A percentile compares a stretch with the other conserved stretches of the same genome.
These are phyloP conservation scores for Ochropacha duplaris DNA, from an alignment of 2,888 invertebrate species.

Conservation along the genomic window DNA sequence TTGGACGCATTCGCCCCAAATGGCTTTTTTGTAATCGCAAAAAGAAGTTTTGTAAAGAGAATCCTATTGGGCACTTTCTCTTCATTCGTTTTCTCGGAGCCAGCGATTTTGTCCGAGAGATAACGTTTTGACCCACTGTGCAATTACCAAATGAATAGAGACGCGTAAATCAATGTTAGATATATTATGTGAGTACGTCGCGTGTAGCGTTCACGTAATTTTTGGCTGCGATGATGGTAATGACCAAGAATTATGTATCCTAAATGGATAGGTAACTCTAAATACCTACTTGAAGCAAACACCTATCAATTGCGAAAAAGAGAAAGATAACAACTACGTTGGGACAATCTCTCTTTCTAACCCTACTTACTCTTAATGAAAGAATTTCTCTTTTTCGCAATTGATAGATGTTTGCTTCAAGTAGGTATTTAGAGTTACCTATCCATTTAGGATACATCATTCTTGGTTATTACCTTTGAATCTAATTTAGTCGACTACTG, in stretches of 20 bases:
- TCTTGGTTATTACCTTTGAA: background rate
- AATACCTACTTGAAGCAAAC: too few species aligned
- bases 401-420: too few species aligned
- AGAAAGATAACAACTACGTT: too few species aligned
- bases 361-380: too few species aligned
- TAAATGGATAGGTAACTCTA: too few species aligned
- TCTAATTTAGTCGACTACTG: background rate
- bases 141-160: constrained; percentile 53
- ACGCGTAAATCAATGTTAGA: constrained; percentile 45
- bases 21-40: constrained; percentile 43
- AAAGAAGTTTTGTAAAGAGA: constrained; percentile 36
- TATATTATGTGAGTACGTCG: background rate
- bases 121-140: constrained; percentile 47
- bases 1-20: constrained; percentile 33
- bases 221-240: background rate
- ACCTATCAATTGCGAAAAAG: too few species aligned
- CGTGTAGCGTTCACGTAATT: background rate
- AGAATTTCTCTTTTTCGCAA: too few species aligned
- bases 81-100: constrained; percentile 43
- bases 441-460: too few species aligned
- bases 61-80: constrained; percentile 45
- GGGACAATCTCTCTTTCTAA: too few species aligned
- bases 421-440: too few species aligned
- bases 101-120: constrained; percentile 39
- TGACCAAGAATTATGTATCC: too few species aligned